A percentile compares a stretch with the other conserved stretches of the same genome.
Conservation (phyloP, 2,888 invertebrate species). For the Eudemis profundana region DNA sequence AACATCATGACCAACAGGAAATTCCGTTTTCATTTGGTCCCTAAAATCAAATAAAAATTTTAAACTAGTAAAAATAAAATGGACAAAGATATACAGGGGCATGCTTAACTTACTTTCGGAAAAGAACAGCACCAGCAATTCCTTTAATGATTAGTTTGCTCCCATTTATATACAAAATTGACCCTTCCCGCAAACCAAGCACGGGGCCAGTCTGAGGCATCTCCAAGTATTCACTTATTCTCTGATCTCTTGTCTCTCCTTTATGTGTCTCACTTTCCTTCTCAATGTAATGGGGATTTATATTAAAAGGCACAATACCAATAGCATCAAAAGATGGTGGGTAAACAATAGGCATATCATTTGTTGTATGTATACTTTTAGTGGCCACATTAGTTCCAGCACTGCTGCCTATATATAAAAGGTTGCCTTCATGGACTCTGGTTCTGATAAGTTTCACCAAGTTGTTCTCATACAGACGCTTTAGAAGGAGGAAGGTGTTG, state of each 20-base stretch:
- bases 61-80: too few species aligned
- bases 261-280: constrained; percentile 87
- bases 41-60: constrained; percentile 72
- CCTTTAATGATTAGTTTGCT: constrained; percentile 86
- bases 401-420: constrained; percentile 91
- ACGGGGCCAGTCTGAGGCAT: constrained; percentile 86
- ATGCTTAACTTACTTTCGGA: constrained; percentile 82
- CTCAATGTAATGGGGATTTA: constrained; percentile 93
- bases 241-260: constrained; percentile 92
- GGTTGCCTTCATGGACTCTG: constrained; percentile 86
- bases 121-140: constrained; percentile 86
- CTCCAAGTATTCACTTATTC: constrained; percentile 88
- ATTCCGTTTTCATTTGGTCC: constrained; percentile 79
- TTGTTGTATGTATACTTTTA: constrained; percentile 91
- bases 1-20: constrained; percentile 84
- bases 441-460: constrained; percentile 87
- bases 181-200: constrained; percentile 90
- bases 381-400: constrained; percentile 95
- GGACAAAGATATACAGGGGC: not conserved
- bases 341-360: constrained; percentile 95
- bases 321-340: constrained; percentile 91
- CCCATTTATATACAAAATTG: constrained; percentile 86
- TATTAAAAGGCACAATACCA: constrained; percentile 91
- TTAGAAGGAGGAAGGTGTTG: constrained; percentile 91
- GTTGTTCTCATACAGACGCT: constrained; percentile 88